Base-by-base conservation (phyloP, 1,140 invertebrate genomes). In the Trigoniulus corallinus region DNA sequence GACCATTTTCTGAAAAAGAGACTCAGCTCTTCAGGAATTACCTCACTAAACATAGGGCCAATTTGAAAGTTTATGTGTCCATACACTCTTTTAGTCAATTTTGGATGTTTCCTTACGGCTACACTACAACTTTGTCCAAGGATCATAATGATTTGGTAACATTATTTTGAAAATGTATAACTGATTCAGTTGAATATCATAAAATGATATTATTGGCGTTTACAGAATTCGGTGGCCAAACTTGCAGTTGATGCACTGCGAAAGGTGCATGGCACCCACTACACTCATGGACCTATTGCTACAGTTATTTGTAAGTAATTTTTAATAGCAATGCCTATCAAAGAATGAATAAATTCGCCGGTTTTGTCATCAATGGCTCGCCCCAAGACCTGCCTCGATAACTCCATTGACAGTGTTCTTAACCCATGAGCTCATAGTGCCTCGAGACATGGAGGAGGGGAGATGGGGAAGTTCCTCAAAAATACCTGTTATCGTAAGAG, bases 1-100 rank as follows among this genome's bases (percentile, higher is more conserved):
- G 40, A 7, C 54, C 62, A 1, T 66, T 66, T 44, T 65, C 63
- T 2, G 67, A 69, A 53, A 54, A 56, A 1, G 67, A 69, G 51
- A 61, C 61, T 13, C 12, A 4, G 21, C 50, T 44, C 26, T 15
- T 53, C 7, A n/a, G n/a, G n/a, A 7, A 34, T 7, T 15, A 34
- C 15, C 29, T 34, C 29, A 34, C 29, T 34, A 15, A 34, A 34
- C 7, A 7, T 15, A 34, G 15, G 15, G 29, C 7, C 29, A 7
- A 34, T 7, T 15, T 34, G 7, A 34, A 34, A 34, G 29, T 34
- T 34, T 34, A 7, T 34, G 15, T 34, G 7, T 34, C 29, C 7
- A 7, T 34, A 15, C 29, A 34, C 15, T 34, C 29, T 34, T 34
- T 7, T 15, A 15, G 29, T 7, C 29, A 34, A 34, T 34, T 34